Evolutionary conservation across 2,113 vertebrate genomes (phyloP).

Genomic region (Uria lomvia): DNA sequence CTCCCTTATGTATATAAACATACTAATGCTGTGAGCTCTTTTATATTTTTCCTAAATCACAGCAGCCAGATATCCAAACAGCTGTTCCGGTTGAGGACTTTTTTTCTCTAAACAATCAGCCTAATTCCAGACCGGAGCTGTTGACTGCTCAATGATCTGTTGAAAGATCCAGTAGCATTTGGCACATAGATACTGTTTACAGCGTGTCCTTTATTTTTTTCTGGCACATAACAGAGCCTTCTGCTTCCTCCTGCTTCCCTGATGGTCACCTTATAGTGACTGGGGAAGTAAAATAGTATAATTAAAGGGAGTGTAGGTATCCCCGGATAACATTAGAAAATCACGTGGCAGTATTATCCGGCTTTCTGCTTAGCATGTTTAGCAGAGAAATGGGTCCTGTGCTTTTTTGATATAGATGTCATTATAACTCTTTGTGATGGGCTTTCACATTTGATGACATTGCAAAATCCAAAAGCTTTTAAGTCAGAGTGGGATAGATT

Average conservation of each 20-base stretch:
- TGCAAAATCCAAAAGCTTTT: not conserved
- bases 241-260: not conserved
- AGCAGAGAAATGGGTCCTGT: not conserved
- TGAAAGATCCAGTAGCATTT: slow-evolving; percentile 4
- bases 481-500: not conserved
- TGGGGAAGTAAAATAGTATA: not conserved
- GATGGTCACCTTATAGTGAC: not conserved
- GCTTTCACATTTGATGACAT: not conserved
- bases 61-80: not conserved
- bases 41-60: not conserved
- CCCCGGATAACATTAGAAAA: not conserved
- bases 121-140: not conserved
- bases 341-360: not conserved
- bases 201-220: slow-evolving; percentile 1
- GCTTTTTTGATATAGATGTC: not conserved
- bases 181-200: not conserved
- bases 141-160: slow-evolving; percentile 21
- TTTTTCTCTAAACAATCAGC: not conserved
- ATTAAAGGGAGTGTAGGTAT: not conserved
- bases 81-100: not conserved
- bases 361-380: not conserved
- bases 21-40: not conserved
- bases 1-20: not conserved
- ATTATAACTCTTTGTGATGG: not conserved
- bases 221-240: not conserved